Evolutionary conservation across 2,113 vertebrate genomes (phyloP).

Genomic region (Neopipo cinnamomea): DNA sequence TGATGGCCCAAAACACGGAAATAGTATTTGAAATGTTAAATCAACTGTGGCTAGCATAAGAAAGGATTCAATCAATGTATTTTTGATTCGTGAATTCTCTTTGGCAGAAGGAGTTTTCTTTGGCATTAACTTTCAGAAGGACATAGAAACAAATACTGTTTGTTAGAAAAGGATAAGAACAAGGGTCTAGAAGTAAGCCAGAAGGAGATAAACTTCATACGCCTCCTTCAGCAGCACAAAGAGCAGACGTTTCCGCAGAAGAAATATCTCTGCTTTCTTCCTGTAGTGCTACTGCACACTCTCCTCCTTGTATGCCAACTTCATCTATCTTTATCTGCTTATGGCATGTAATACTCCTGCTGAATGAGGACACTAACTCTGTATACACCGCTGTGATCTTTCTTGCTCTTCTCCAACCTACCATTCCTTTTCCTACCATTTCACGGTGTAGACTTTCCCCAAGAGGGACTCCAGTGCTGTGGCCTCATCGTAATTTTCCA

Average conservation of each 20-base stretch:
- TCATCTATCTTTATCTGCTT: neutral
- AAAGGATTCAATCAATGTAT: neutral
- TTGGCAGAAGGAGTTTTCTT: neutral
- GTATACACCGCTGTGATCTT: neutral
- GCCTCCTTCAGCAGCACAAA: neutral
- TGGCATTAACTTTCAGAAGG: neutral
- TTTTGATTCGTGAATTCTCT: neutral
- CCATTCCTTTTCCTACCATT: neutral
- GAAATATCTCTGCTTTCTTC: neutral
- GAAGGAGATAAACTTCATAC: neutral
- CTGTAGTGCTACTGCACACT: fast-evolving
- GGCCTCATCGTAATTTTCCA: neutral
- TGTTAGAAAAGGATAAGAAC: neutral
- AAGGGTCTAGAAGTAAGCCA: neutral
- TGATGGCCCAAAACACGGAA: neutral
- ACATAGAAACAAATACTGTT: neutral
- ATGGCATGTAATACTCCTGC: neutral
- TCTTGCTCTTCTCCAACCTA: neutral
- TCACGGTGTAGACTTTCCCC: neutral
- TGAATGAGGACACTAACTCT: neutral
- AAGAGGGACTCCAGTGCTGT: fast-evolving
- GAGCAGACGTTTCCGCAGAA: neutral
- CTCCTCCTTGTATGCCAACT: neutral
- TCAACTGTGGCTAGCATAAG: neutral
- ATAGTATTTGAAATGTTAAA: neutral